Base-by-base conservation (phyloP, 2,113 vertebrate species). In the Percina caprodes region DNA sequence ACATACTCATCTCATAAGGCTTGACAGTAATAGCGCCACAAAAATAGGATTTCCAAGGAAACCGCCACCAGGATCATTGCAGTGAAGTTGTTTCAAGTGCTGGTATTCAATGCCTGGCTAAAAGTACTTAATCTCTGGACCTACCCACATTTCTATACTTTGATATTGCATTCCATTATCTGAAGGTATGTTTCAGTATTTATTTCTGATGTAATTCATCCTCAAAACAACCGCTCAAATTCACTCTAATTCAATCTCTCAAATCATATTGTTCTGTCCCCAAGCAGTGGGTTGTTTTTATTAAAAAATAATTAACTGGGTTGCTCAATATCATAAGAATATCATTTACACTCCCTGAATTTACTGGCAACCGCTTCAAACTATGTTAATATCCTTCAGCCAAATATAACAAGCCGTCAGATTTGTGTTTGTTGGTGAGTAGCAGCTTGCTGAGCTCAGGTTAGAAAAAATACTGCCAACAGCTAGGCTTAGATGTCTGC, bases 401-500 rank as follows among this genome's bases (percentile, higher is more conserved):
- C 72, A 82, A 77, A 82, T 13, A 66, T 59, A 77, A 74, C 42
- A 48, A 60, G 65, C 45, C 58, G 60, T 83, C 58, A 55, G 49
- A 83, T 77, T 71, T 48, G 68, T 81, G 77, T 67, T 68, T 77
- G 62, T 45, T 77, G 49, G 49, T 46, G 70, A 61, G 69, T 63
- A 62, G 70, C 90, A 84, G 78, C 76, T 83, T 82, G 68, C 78
- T 70, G 58, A 81, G 46, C 56, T 85, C 54, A 79, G 55, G 69
- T 83, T 85, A 30, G 46, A 74, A 85, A 79, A 69, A 42, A 78
- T n/a, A 63, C 49, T 82, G 87, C 82, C 82, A 90, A 59, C n/a
- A 81, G 86, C 80, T 61, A 49, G 78, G 80, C 85, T 86, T 86
- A 86, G 62, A 80, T 58, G 65, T 33, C 62, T 86, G 76, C 60